A percentile compares a stretch with the other conserved stretches of the same genome.
These are phyloP conservation scores for Jacana jacana DNA, from an alignment of 2,113 vertebrate species.

Conservation along the genomic window DNA sequence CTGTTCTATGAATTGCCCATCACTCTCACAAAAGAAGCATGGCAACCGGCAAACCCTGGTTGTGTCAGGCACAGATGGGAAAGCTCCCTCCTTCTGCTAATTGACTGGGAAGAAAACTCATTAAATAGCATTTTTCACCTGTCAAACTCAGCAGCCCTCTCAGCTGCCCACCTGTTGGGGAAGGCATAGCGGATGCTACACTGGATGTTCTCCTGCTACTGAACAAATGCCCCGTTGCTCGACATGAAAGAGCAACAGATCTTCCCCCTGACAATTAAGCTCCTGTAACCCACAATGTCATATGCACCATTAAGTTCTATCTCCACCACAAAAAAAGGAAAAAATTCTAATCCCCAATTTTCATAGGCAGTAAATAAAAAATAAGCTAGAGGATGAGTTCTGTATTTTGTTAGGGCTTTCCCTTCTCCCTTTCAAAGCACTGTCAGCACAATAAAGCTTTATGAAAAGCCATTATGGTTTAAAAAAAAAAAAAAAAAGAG, in stretches of 20 bases:
- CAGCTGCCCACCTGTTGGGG: slow-evolving; percentile 14
- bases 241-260: neutral
- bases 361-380: neutral
- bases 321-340: neutral
- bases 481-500: neutral
- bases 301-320: neutral
- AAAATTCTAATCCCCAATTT: neutral
- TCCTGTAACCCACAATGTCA: neutral
- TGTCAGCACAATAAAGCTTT: neutral
- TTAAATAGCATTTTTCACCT: slow-evolving; percentile 60
- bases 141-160: slow-evolving; percentile 34
- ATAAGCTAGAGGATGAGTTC: neutral
- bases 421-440: neutral
- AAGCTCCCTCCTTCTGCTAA: slow-evolving; percentile 33
- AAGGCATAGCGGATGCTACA: neutral
- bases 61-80: slow-evolving; percentile 45
- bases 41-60: neutral
- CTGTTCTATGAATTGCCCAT: neutral
- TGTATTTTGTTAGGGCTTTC: neutral
- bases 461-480: neutral
- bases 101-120: slow-evolving; percentile 58
- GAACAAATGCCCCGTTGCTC: neutral
- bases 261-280: neutral
- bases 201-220: neutral
- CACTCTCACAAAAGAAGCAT: slow-evolving; percentile 1